phyloP scores from a whole-genome alignment of 2,888 invertebrate species.

The Saturnia japonica region DNA sequence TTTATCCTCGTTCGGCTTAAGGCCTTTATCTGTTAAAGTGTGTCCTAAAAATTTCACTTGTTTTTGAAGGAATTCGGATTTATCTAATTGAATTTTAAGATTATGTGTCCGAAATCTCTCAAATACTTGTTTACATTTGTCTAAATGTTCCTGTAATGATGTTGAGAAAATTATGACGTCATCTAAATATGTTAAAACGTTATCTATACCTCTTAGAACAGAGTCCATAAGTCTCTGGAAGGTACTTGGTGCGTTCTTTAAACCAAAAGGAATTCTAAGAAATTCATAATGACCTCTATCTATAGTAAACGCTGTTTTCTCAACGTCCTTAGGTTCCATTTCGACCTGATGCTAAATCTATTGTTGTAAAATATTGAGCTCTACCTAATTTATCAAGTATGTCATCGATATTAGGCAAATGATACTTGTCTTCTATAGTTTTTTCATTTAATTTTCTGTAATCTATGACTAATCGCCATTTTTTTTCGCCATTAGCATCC shows the following conservation, averaged over 20 bases:
- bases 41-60: slow-evolving; percentile 22
- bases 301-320: slow-evolving; percentile 40
- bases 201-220: slow-evolving; percentile 39
- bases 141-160: slow-evolving; percentile 25
- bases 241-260: slow-evolving; percentile 43
- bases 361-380: no score
- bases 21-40: slow-evolving; percentile 19
- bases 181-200: slow-evolving; percentile 25
- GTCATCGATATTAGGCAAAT: no score
- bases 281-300: slow-evolving; percentile 46
- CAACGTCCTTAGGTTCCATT: slow-evolving; percentile 23
- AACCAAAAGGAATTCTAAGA: slow-evolving; percentile 44
- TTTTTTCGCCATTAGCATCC: no score
- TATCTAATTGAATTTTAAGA: slow-evolving; percentile 20
- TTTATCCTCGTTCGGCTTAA: slow-evolving; percentile 22
- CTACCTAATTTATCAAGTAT: no score
- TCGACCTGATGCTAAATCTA: no score
- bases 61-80: slow-evolving; percentile 20
- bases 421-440: no score
- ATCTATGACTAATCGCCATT: no score
- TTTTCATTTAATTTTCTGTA: no score
- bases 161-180: slow-evolving; percentile 19
- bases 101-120: slow-evolving; percentile 16
- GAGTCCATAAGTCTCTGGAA: slow-evolving; percentile 37
- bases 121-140: slow-evolving; percentile 8